Evolutionary conservation across 2,113 vertebrate genomes (phyloP), one percentile per base, ranked within the genome.

Genomic region (Nothobranchius furzeri): DNA sequence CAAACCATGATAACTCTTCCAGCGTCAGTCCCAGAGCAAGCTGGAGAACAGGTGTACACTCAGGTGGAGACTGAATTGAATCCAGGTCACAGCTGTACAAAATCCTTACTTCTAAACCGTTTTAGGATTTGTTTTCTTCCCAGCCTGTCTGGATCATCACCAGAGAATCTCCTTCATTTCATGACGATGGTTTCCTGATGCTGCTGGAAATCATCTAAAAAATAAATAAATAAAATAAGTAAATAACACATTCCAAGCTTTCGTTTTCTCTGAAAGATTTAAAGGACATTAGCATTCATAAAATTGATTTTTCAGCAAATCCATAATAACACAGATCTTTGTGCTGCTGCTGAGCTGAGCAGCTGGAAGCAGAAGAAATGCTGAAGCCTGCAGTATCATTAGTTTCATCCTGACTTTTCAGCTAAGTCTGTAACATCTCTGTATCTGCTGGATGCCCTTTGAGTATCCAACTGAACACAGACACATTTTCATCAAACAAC

Each of bases 311-410:
- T 82, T 83, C 75, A 82, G 71, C 70, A 65, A 82, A 91, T 91
- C 90, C 72, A 90, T 91, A 92, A 90, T 75, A 90, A 78, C 81
- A 82, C 84, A 91, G 81, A 91, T 91, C 84, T 90, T 80, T 83
- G 78, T 81, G 69, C 78, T 83, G 77, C 75, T 67, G 81, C 52
- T 83, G 79, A 82, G 62, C 69, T 15, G 78, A 73, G 67, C 72
- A 68, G 70, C 42, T 83, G 74, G 67, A 76, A 65, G 68, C 75
- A 64, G 69, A 72, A 80, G 74, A 85, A 88, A 85, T 71, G 85
- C 79, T 85, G 87, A 90, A 82, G 70, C 60, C 59, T 64, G 74
- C 85, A 88, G 66, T 81, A 85, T 84, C 71, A 76, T 85, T 75
- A 70, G 66, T 81, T 83, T 71, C 61, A 78, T 68, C 65, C 58